Conservation (phyloP, 2,797 vertebrate species). For the Coreius guichenoti region DNA sequence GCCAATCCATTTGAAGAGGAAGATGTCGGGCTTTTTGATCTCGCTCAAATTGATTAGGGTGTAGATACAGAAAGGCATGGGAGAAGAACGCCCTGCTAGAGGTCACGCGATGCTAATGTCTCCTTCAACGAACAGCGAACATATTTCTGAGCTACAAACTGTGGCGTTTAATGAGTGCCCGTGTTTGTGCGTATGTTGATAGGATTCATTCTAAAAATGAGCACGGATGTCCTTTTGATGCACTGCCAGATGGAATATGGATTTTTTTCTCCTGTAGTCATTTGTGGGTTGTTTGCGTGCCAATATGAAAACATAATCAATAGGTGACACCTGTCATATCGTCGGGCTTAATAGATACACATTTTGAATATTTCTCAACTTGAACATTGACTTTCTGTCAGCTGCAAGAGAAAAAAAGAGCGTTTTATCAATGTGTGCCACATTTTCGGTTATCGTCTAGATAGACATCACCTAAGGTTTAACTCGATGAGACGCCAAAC, state of each 20-base stretch:
- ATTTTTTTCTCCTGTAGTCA: constrained; percentile 18
- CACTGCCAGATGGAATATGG: constrained; percentile 11
- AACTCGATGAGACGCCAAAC: constrained; percentile 22
- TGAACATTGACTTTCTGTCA: constrained; percentile 51
- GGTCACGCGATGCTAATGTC: constrained; percentile 66
- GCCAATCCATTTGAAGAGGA: constrained; percentile 67
- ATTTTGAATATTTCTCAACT: constrained; percentile 41
- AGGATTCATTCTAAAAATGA: constrained; percentile 30
- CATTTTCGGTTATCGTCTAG: constrained; percentile 52
- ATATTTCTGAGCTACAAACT: constrained; percentile 33
- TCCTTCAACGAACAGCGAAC: constrained; percentile 39
- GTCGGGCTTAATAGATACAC: constrained; percentile 24
- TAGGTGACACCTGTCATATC: constrained; percentile 48
- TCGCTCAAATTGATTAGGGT: constrained; percentile 65
- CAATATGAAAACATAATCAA: constrained; percentile 50
- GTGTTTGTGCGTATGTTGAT: constrained; percentile 35
- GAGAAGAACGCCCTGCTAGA: constrained; percentile 54
- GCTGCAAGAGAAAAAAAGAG: constrained; percentile 1
- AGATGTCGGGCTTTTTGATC: constrained; percentile 62
- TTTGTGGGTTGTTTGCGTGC: constrained; percentile 32
- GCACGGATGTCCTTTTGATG: constrained; percentile 49
- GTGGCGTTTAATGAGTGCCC: constrained; percentile 18
- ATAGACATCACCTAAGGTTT: constrained; percentile 53
- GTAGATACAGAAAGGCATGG: constrained; percentile 58
- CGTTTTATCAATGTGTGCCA: constrained; percentile 52